A percentile compares a stretch with the other conserved stretches of the same genome.
Conservation (phyloP, 2,113 vertebrate species). For the Sphaerodactylus townsendi region DNA sequence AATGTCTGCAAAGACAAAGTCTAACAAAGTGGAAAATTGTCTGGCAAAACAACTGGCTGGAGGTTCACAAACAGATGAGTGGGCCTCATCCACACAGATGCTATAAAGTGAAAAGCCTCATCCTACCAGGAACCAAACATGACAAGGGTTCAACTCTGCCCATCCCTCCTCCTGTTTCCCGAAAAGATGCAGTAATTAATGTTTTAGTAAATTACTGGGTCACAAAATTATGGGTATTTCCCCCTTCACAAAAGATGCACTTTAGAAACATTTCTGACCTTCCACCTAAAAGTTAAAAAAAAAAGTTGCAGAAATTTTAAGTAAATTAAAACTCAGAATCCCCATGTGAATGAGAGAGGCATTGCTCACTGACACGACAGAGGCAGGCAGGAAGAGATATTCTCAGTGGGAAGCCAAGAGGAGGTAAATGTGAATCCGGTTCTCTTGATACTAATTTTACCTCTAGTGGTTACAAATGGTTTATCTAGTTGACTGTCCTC, state of each 20-base stretch:
- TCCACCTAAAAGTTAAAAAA: neutral
- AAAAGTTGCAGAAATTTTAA: slow-evolving; percentile 18
- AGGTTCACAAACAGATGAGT: neutral
- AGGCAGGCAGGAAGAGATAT: neutral
- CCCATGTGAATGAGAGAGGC: neutral
- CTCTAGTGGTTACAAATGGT: neutral
- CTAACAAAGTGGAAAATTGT: neutral
- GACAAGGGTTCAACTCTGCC: neutral
- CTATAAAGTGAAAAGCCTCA: neutral
- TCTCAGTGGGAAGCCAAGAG: neutral
- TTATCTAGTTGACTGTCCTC: neutral
- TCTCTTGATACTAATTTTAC: neutral
- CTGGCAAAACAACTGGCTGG: neutral
- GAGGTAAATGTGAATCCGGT: neutral
- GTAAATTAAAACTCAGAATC: neutral
- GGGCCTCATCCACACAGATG: neutral
- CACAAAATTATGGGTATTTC: slow-evolving; percentile 7
- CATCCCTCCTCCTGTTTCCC: neutral
- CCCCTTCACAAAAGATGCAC: slow-evolving; percentile 2
- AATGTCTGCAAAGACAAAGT: neutral
- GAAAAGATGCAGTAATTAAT: slow-evolving; percentile 14
- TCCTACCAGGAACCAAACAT: neutral
- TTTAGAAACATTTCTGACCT: neutral
- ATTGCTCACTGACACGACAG: neutral
- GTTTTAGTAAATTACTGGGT: slow-evolving; percentile 15